Percentiles rank a stretch among this genome's conserved stretches.
Evolutionary conservation across 2,888 invertebrate species (phyloP).

Genomic region (Encarsia formosa): DNA sequence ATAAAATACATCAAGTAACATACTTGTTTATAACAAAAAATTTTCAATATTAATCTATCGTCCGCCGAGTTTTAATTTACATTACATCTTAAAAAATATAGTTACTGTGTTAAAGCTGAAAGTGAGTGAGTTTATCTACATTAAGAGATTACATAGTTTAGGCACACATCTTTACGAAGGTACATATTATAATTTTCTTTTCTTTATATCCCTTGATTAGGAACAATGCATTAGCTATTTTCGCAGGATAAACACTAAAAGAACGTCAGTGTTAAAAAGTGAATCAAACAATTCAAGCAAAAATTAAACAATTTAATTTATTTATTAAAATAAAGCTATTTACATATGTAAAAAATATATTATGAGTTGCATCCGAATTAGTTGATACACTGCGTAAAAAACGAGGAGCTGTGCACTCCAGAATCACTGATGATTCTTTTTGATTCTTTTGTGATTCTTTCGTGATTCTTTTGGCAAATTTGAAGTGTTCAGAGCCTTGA

Average conservation of each 20-base stretch:
- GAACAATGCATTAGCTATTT: constrained; percentile 11
- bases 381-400: constrained; percentile 10
- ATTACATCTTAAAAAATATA: constrained; percentile 14
- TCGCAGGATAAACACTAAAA: constrained; percentile 8
- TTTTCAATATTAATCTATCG: no score
- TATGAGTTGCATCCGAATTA: constrained; percentile 5
- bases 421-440: no score
- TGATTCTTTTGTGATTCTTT: no score
- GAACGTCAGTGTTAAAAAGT: not conserved
- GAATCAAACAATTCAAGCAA: constrained; percentile 1
- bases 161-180: constrained; percentile 25
- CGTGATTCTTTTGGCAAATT: no score
- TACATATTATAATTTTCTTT: constrained; percentile 13
- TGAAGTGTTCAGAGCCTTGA: no score
- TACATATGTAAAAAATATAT: constrained; percentile 9
- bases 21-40: no score
- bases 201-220: constrained; percentile 1
- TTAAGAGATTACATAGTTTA: constrained; percentile 16
- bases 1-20: no score
- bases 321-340: constrained; percentile 15
- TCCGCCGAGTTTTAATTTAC: no score
- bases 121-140: constrained; percentile 21
- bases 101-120: constrained; percentile 10
- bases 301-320: not conserved
- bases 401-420: no score